These are phyloP conservation scores for Entomobrya multifasciata DNA, from an alignment of 2,888 invertebrate species.

Conservation along the genomic window DNA sequence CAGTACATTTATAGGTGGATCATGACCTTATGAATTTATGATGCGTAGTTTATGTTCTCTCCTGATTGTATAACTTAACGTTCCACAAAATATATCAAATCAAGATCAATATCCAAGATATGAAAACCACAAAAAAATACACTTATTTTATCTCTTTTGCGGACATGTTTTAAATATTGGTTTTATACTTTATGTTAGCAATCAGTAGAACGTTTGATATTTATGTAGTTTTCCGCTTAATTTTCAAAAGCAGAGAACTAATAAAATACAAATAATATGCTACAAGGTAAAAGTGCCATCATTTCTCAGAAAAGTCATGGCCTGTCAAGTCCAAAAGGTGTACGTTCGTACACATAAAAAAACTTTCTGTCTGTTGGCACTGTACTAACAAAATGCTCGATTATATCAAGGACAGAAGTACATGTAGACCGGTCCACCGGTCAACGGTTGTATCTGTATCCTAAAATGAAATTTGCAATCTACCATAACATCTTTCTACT, in stretches of 20 bases:
- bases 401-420: constrained; percentile 27
- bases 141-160: background rate
- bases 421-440: constrained; percentile 43
- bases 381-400: background rate
- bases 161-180: background rate
- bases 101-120: no score
- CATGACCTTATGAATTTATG: constrained; percentile 11
- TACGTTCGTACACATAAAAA: background rate
- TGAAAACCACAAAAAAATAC: background rate
- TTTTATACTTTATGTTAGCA: background rate
- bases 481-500: background rate
- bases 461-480: background rate
- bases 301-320: constrained; percentile 38
- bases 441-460: constrained; percentile 30
- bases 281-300: constrained; percentile 11
- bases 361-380: background rate
- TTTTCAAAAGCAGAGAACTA: constrained; percentile 8
- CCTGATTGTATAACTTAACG: background rate
- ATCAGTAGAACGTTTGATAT: constrained; percentile 7
- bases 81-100: no score
- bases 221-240: background rate
- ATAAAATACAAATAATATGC: constrained; percentile 26
- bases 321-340: constrained; percentile 12
- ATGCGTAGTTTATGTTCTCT: constrained; percentile 20
- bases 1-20: no score